Base-by-base conservation (phyloP, 2,888 invertebrate species). In the Ichneumon xanthorius region DNA sequence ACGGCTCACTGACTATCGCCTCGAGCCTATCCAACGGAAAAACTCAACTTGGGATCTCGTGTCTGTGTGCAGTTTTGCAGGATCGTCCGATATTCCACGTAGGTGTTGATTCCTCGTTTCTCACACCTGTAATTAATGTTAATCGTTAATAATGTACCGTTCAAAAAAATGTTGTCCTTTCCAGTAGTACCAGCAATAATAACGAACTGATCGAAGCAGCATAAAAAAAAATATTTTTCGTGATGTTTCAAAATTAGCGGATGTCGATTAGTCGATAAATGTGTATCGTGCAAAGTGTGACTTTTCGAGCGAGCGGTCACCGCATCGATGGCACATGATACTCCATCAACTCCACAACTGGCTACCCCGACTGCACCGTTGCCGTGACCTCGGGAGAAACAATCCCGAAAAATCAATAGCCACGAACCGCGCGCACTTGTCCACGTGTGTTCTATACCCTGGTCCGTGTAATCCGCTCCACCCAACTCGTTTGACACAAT, bases 331-430 rank as follows among this genome's bases (percentile, higher is more conserved):
- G 26, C 58, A 63, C 48, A 48, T 50, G 65, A 65, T 50, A 33
- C 30, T 50, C 16, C 33, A 33, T 53, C 75, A 2, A 7, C 30
- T 30, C 70, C 55, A 53, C 40, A 30, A 55, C 22, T 16, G 50
- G 26, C 63, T 45, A 33, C 30, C 40, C 68, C 48, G 30, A 70
- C 33, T 16, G 50, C 55, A 65, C 75, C 79, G 84, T 81, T 73
- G 82, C 82, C 84, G 78, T 86, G 86, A 84, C 86, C 86, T 82
- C 85, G 77, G 86, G 76, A 85, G 63, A 19, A 85, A 79, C 79
- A 84, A 82, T 71, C 50, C 33, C 79, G 78, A 82, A 86, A 81
- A 86, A 86, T 85, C 85, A 82, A 86, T 85, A 85, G 71, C 67
- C 68, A 53, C 68, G 85, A 82, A 85, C 58, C 76, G 86, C 85